Evolutionary conservation across 2,797 vertebrate species (phyloP).

Genomic region (Enteromius mattozi): DNA sequence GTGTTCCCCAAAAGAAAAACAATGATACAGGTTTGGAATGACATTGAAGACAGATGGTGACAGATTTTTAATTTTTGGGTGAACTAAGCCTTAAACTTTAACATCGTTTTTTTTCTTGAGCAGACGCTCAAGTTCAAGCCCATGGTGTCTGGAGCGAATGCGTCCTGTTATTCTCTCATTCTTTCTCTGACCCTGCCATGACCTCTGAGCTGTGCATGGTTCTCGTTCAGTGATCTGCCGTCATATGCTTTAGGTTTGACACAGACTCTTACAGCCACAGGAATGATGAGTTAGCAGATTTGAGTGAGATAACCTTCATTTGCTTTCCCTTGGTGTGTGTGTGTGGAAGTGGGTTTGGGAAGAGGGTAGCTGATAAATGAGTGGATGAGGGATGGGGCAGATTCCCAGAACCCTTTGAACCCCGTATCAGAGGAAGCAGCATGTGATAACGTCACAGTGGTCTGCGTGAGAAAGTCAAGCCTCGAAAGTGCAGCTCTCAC

Average conservation of each 20-base stretch:
- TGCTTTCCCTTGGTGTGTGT: conserved; percentile 20
- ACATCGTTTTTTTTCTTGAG: not conserved
- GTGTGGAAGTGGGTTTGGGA: conserved; percentile 47
- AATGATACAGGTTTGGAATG: not conserved
- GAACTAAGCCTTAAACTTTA: not conserved
- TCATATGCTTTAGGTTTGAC: conserved; percentile 36
- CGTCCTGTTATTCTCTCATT: conserved; percentile 7
- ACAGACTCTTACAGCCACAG: conserved; percentile 10
- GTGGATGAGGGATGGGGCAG: conserved; percentile 69
- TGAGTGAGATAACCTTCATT: conserved; percentile 41
- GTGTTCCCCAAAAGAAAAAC: not conserved
- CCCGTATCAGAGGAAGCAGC: conserved; percentile 73
- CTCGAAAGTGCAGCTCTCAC: conserved; percentile 54
- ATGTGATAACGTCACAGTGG: conserved; percentile 76
- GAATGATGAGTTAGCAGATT: conserved; percentile 40
- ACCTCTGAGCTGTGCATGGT: conserved; percentile 9
- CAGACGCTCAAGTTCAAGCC: conserved; percentile 20
- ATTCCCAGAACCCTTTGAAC: conserved; percentile 75
- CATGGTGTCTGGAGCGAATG: conserved; percentile 12
- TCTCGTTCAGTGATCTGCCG: not conserved
- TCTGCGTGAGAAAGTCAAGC: conserved; percentile 67
- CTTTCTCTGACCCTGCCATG: conserved; percentile 9
- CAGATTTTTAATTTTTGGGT: not conserved
- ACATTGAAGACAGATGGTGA: not conserved
- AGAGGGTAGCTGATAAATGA: conserved; percentile 70